Percentiles rank a stretch among this genome's conserved stretches.
Evolutionary conservation across 2,888 invertebrate species (phyloP).

Genomic region (Xylophagus ater): DNA sequence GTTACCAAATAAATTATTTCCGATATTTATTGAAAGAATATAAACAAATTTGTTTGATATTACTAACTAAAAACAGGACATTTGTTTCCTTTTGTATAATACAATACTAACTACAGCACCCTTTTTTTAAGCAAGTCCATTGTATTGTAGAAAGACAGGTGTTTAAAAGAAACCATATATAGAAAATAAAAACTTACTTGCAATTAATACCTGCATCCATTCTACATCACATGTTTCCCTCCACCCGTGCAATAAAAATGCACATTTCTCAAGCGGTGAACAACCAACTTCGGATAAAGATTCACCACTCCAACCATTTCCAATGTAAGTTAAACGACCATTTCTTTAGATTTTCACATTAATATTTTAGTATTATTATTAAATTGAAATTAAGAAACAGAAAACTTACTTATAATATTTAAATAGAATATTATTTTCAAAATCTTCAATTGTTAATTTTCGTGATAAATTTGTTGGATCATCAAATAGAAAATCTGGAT

Average conservation of each 20-base stretch:
- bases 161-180: too few species aligned
- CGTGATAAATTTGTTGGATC: neutral
- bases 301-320: slow-evolving; percentile 10
- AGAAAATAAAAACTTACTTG: slow-evolving; percentile 24
- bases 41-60: too few species aligned
- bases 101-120: too few species aligned
- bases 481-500: too few species aligned
- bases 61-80: too few species aligned
- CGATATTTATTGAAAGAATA: too few species aligned
- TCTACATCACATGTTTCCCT: slow-evolving; percentile 29
- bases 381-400: too few species aligned
- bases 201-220: slow-evolving; percentile 28
- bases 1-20: too few species aligned
- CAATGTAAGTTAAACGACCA: slow-evolving; percentile 12
- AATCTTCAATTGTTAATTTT: neutral
- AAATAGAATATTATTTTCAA: neutral
- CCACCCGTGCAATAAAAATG: slow-evolving; percentile 35
- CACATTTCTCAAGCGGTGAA: slow-evolving; percentile 27
- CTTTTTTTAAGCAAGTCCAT: too few species aligned
- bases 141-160: too few species aligned
- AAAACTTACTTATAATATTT: slow-evolving; percentile 1
- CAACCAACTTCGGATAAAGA: slow-evolving; percentile 20
- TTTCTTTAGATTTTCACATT: neutral
- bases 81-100: too few species aligned
- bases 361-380: too few species aligned